These are phyloP conservation scores for Euphonia xanthogaster DNA, from an alignment of 2,797 vertebrate species.

Conservation along the genomic window DNA sequence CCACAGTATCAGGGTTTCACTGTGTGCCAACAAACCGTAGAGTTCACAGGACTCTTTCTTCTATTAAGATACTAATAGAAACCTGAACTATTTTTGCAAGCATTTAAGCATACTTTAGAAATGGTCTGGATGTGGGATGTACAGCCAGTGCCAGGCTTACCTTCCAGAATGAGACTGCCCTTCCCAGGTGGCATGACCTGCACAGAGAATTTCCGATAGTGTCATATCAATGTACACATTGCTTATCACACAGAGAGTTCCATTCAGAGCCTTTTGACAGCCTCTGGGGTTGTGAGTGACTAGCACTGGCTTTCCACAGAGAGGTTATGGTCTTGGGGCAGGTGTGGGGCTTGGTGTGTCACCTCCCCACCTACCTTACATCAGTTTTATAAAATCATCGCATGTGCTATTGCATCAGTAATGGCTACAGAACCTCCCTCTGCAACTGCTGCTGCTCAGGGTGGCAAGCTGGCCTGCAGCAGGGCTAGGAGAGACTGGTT, in stretches of 20 bases:
- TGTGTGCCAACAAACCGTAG: not conserved
- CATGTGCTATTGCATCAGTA: not conserved
- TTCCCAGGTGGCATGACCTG: not conserved
- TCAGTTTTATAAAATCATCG: conserved; percentile 10
- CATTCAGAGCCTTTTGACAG: not conserved
- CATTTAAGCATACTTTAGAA: not conserved
- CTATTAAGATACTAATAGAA: not conserved
- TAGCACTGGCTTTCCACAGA: not conserved
- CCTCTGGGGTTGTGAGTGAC: not conserved
- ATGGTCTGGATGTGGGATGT: not conserved
- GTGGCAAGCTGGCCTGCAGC: not conserved
- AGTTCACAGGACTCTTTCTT: not conserved
- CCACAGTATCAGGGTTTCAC: not conserved
- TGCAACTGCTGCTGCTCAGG: not conserved
- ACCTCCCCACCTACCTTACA: not conserved
- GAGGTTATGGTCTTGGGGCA: accelerated
- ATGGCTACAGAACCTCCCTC: not conserved
- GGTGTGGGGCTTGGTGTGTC: not conserved
- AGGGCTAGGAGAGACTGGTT: not conserved
- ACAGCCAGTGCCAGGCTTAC: not conserved
- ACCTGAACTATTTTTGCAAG: not conserved
- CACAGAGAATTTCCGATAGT: not conserved
- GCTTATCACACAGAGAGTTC: not conserved
- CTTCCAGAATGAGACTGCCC: not conserved
- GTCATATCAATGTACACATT: not conserved